These are phyloP conservation scores for Scartelaos histophorus DNA, from an alignment of 2,113 vertebrate species.

Conservation along the genomic window DNA sequence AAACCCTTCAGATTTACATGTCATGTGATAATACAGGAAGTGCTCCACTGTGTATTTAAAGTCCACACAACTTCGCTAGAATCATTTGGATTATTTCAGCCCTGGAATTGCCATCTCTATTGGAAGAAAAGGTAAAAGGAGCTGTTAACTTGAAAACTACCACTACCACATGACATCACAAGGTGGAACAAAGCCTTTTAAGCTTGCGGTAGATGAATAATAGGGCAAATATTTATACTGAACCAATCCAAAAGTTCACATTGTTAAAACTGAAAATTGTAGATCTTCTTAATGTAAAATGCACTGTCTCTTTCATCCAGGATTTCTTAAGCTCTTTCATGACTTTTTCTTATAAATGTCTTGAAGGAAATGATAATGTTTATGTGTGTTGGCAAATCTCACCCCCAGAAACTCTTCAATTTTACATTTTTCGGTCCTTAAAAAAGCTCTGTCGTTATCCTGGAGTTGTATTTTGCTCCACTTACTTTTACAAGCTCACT, in stretches of 20 bases:
- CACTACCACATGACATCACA: no score
- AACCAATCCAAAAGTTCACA: background rate
- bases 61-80: no score
- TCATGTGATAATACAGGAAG: no score
- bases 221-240: no score
- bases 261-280: background rate
- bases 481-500: slow-evolving; percentile 5
- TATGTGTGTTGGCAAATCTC: background rate
- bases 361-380: background rate
- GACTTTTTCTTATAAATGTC: background rate
- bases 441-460: background rate
- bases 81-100: no score
- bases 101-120: no score
- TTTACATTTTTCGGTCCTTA: background rate
- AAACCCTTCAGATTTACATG: no score
- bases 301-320: background rate
- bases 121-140: no score
- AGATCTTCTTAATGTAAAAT: background rate
- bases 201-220: no score
- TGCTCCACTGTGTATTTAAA: no score
- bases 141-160: no score
- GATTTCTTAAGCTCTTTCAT: background rate
- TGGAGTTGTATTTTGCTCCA: background rate
- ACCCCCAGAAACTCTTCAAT: background rate
- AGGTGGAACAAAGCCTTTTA: no score